Base-by-base conservation (phyloP, 2,113 vertebrate genomes). In the Oncorhynchus mykiss region DNA sequence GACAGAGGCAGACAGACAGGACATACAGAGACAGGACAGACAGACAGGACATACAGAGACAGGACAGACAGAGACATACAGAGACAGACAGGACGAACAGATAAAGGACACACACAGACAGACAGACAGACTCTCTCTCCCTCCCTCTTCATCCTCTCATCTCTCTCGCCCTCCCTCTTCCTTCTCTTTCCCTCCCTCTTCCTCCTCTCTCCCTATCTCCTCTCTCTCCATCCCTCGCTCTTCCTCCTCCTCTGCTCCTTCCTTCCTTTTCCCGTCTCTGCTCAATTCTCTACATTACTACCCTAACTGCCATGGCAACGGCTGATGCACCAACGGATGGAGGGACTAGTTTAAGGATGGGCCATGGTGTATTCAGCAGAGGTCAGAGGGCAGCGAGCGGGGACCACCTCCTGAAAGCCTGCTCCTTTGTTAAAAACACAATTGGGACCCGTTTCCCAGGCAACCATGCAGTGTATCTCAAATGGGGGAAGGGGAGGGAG, bases 391-490 rank as follows among this genome's bases (percentile, higher is more conserved):
- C 84, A 78, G 88, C 84, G 86, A 88, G 89, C 14, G 80, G 74
- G 82, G 92, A 92, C 90, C 91, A 91, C 93, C 93, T 93, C 90
- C 92, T 72, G 83, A 78, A 88, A 90, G 88, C 85, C 80, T 25
- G 80, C 87, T 86, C 78, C 90, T 94, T 94, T 93, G 93, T 93
- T 90, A 72, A 54, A 73, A 69, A 82, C 88, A 94, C 93, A 94
- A 94, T 93, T 83, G 90, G 86, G 88, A 92, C 80, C 70, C 0
- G 92, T 94, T 94, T 91, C 93, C 92, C 72, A 64, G 90, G 93
- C 86, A 93, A 94, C 92, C 74, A 83, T 51, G 49, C 49, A 54
- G 84, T 83, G 89, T 91, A 86, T 80, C 90, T 87, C 83, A 80
- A 22, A 9, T 80, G 78, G 87, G 91, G 9, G 39, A 45, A 45